These are phyloP conservation scores for Cyclargus thomasi DNA, from an alignment of 1,140 invertebrate genomes.

Conservation along the genomic window DNA sequence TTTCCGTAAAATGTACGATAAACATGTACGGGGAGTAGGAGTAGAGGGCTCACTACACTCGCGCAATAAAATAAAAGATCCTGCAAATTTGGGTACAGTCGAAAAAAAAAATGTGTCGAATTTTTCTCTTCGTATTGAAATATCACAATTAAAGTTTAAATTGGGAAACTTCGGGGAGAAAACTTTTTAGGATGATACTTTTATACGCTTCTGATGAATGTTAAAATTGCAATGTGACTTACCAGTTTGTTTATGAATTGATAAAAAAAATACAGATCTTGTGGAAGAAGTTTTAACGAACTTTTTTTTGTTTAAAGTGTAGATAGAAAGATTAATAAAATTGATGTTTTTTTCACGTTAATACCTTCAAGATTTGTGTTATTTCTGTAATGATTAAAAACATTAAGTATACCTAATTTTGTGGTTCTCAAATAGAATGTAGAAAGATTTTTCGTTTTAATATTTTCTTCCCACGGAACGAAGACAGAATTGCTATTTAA, in stretches of 20 bases:
- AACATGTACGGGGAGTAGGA: no score
- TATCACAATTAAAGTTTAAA: constrained; percentile 43
- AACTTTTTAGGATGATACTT: constrained; percentile 31
- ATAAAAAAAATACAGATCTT: no score
- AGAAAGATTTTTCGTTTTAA: neutral
- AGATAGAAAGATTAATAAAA: no score
- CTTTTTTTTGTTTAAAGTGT: no score
- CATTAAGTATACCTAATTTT: no score
- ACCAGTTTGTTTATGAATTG: neutral
- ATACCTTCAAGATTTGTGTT: no score
- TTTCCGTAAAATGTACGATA: no score
- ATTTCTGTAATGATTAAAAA: no score
- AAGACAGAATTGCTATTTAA: neutral
- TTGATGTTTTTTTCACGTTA: no score
- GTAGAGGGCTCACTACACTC: no score
- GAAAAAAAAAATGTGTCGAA: constrained; percentile 19
- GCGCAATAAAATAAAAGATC: neutral
- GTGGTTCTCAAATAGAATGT: neutral
- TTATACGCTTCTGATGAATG: constrained; percentile 26
- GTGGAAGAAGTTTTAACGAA: no score
- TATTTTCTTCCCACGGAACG: neutral
- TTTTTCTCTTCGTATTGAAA: constrained; percentile 35
- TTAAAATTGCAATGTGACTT: constrained; percentile 9
- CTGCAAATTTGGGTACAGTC: neutral
- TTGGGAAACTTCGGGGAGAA: constrained; percentile 34